Evolutionary conservation across 1,140 invertebrate species (phyloP).

Genomic region (Pectinophora gossypiella): DNA sequence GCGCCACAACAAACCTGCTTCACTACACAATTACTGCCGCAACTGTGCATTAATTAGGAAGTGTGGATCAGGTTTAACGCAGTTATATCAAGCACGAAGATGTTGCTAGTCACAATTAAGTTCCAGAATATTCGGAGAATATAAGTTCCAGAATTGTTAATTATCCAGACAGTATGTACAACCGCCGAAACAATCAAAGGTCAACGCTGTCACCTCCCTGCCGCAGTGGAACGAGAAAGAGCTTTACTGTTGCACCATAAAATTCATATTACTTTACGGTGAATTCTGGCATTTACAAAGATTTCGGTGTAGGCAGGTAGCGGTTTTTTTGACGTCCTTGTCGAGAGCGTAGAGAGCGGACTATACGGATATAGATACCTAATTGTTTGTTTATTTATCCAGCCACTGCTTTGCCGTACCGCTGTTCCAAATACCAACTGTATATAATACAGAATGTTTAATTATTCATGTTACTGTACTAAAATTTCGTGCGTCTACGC

Average conservation of each 20-base stretch:
- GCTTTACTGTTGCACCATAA: not conserved
- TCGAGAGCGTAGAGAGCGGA: slow-evolving; percentile 11
- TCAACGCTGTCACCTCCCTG: slow-evolving; percentile 18
- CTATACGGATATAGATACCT: slow-evolving; percentile 5
- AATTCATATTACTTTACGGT: slow-evolving; percentile 11
- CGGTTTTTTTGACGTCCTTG: slow-evolving; percentile 23
- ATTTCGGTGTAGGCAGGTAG: slow-evolving; percentile 21
- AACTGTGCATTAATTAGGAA: not conserved
- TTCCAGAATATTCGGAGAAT: too few species aligned
- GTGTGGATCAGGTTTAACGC: too few species aligned
- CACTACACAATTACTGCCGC: slow-evolving; percentile 3
- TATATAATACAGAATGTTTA: too few species aligned
- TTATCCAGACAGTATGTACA: too few species aligned
- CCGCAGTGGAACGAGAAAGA: not conserved
- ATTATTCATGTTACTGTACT: too few species aligned
- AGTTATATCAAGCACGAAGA: too few species aligned
- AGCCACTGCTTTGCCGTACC: slow-evolving; percentile 5
- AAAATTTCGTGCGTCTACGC: too few species aligned
- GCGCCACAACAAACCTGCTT: slow-evolving; percentile 22
- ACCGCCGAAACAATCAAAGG: slow-evolving; percentile 15
- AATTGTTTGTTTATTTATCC: slow-evolving; percentile 19
- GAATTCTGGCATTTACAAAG: slow-evolving; percentile 8
- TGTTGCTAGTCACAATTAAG: too few species aligned
- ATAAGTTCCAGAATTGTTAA: too few species aligned
- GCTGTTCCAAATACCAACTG: not conserved